Evolutionary conservation across 2,888 invertebrate species (phyloP).

Genomic region (Asteroscopus sphinx): DNA sequence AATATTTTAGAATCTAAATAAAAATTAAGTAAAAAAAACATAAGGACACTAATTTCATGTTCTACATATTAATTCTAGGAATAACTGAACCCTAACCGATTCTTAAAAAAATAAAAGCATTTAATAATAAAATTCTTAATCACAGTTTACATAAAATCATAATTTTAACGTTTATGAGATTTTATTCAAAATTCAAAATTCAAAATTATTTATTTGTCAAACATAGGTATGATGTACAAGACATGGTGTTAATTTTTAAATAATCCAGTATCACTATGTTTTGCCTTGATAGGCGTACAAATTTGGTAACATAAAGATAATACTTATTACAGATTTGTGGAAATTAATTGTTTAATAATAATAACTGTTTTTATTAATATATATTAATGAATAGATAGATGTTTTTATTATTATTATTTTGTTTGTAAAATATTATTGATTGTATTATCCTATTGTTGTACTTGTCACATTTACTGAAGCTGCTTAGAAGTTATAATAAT

Average conservation of each 20-base stretch:
- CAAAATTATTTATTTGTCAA: no score
- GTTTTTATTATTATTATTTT: constrained; percentile 24
- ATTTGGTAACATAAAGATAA: no score
- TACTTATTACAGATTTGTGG: no score
- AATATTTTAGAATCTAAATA: constrained; percentile 38
- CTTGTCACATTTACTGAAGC: constrained; percentile 48
- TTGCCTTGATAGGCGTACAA: no score
- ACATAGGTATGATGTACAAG: no score
- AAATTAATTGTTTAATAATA: no score
- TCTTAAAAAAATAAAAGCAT: constrained; percentile 2
- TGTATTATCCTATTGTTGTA: constrained; percentile 54
- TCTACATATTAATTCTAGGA: constrained; percentile 2
- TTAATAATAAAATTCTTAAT: constrained; percentile 30
- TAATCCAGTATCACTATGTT: no score
- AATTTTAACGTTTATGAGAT: constrained; percentile 27
- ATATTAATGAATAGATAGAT: no score
- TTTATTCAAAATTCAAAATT: no score
- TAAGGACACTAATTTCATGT: constrained; percentile 15
- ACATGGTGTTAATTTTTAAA: no score
- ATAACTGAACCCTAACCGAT: constrained; percentile 2
- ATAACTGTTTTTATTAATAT: no score
- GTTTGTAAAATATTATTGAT: constrained; percentile 11
- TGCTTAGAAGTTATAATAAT: constrained; percentile 46
- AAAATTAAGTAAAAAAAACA: constrained; percentile 33
- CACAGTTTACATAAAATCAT: constrained; percentile 44